Percentiles rank a stretch among this genome's conserved stretches.
These are phyloP conservation scores for Venusia cambrica DNA, from an alignment of 2,888 invertebrate genomes.

Conservation along the genomic window DNA sequence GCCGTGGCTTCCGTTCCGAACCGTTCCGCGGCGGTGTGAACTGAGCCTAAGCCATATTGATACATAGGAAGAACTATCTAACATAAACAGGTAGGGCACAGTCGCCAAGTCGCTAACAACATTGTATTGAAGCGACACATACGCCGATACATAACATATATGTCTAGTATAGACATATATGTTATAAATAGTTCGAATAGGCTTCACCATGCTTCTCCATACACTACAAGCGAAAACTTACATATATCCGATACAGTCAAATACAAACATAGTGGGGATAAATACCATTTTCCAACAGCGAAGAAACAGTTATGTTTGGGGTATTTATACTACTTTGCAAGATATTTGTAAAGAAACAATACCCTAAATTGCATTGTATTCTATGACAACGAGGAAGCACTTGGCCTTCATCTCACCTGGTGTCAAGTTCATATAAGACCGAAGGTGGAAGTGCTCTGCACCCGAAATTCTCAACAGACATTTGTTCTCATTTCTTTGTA, in stretches of 20 bases:
- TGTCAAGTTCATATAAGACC: no score
- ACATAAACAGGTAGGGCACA: constrained; percentile 59
- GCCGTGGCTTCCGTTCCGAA: no score
- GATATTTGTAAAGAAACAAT: no score
- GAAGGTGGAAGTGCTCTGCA: no score
- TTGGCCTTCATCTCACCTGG: no score
- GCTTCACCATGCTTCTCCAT: constrained; percentile 72
- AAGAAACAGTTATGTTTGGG: no score
- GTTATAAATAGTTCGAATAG: constrained; percentile 37
- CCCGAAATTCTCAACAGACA: no score
- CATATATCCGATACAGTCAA: constrained; percentile 66
- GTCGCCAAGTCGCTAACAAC: constrained; percentile 53
- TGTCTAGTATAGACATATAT: constrained; percentile 53
- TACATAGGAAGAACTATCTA: constrained; percentile 57
- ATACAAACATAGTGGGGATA: constrained; percentile 33
- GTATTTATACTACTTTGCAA: no score
- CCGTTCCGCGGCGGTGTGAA: no score
- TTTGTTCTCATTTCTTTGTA: no score
- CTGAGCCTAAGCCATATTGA: constrained; percentile 39
- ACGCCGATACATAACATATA: constrained; percentile 54
- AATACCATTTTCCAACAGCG: constrained; percentile 11
- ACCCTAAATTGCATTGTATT: no score
- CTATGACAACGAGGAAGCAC: no score
- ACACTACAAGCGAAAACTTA: constrained; percentile 75
- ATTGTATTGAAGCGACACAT: constrained; percentile 63